Conservation (phyloP, 2,888 invertebrate genomes). For the Trichopoda pennipes region DNA sequence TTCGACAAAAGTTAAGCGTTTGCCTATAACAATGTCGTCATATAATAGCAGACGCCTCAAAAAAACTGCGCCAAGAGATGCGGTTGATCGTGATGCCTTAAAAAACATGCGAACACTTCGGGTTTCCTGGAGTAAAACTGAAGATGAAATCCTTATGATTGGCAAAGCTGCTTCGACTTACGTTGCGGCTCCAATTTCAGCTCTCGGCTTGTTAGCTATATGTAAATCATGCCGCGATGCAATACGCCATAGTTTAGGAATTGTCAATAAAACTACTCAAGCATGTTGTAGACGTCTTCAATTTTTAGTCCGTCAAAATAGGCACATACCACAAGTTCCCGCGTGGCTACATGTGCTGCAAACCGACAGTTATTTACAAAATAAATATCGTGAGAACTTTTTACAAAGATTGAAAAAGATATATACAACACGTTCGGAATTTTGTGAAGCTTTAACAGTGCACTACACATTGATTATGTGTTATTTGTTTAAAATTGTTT, state of each 20-base stretch:
- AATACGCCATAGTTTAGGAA: conserved; percentile 82
- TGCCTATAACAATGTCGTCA: conserved; percentile 3
- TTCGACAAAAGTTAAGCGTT: conserved; percentile 32
- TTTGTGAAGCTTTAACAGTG: conserved; percentile 74
- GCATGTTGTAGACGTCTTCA: conserved; percentile 85
- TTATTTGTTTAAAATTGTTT: conserved; percentile 75
- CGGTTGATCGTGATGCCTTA: conserved; percentile 85
- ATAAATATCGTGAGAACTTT: conserved; percentile 80
- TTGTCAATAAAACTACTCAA: conserved; percentile 85
- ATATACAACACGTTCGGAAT: conserved; percentile 75
- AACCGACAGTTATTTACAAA: conserved; percentile 82
- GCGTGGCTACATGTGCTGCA: conserved; percentile 84
- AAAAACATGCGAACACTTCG: conserved; percentile 84
- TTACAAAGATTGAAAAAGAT: conserved; percentile 76
- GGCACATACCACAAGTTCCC: conserved; percentile 83
- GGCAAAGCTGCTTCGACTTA: conserved; percentile 85
- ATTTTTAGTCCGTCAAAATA: conserved; percentile 84
- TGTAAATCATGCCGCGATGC: conserved; percentile 83
- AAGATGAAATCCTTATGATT: conserved; percentile 86
- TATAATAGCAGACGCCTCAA: conserved; percentile 47
- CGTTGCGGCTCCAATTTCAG: conserved; percentile 79
- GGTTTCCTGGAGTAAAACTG: conserved; percentile 85
- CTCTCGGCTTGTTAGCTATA: conserved; percentile 75
- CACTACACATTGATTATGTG: conserved; percentile 78
- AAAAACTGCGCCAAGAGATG: conserved; percentile 82